Evolutionary conservation across 2,113 vertebrate genomes (phyloP).

Genomic region (Oenanthe melanoleuca): DNA sequence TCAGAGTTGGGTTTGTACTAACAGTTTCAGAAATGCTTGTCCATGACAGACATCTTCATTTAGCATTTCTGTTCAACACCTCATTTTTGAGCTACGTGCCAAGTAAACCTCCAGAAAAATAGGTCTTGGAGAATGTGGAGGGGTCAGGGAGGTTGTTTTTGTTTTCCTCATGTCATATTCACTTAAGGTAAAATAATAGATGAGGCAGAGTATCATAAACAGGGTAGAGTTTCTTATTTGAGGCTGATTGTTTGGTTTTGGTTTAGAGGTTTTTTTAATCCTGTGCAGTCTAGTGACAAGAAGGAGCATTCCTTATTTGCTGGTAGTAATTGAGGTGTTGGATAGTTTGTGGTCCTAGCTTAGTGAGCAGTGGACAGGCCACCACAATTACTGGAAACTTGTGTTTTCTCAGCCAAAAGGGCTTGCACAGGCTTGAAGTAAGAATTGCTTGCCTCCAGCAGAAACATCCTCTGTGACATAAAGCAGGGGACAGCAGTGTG

Average conservation of each 20-base stretch:
- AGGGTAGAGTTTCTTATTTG: neutral
- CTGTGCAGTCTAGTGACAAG: neutral
- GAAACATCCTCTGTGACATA: neutral
- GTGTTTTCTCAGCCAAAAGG: neutral
- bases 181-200: neutral
- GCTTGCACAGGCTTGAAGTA: neutral
- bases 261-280: neutral
- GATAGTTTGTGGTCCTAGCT: neutral
- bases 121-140: neutral
- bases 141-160: neutral
- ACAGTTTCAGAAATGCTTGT: neutral
- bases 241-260: neutral
- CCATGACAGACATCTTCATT: neutral
- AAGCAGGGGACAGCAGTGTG: neutral
- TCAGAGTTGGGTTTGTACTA: neutral
- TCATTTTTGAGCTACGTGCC: neutral
- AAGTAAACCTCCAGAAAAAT: neutral
- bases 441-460: neutral
- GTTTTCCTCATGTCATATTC: neutral
- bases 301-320: neutral
- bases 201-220: neutral
- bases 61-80: neutral
- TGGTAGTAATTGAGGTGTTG: neutral
- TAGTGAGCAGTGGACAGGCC: neutral
- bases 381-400: neutral